These are phyloP conservation scores for Lasioglossum vierecki DNA, from an alignment of 2,888 invertebrate species.

Conservation along the genomic window DNA sequence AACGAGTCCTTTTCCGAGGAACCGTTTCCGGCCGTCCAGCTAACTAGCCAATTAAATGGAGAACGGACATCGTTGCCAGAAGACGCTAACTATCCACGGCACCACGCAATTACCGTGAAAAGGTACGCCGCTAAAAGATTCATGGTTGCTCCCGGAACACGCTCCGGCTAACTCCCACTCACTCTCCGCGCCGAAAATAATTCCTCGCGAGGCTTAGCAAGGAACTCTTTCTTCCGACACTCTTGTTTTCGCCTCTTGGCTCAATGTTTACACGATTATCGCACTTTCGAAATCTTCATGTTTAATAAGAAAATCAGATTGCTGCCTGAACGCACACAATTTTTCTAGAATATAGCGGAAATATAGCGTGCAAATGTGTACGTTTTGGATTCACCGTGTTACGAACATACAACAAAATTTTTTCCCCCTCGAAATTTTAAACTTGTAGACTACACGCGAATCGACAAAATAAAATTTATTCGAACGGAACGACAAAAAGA, in stretches of 20 bases:
- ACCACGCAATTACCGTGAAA: constrained; percentile 77
- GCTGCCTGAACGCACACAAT: background rate
- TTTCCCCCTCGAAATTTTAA: background rate
- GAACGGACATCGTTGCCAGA: constrained; percentile 66
- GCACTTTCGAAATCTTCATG: background rate
- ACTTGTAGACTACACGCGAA: background rate
- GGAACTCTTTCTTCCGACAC: constrained; percentile 8
- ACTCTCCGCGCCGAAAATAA: constrained; percentile 60
- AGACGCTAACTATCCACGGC: constrained; percentile 72
- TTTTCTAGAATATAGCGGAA: background rate
- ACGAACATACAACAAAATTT: background rate
- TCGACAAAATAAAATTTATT: background rate
- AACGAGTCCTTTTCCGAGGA: constrained; percentile 37
- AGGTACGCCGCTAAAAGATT: constrained; percentile 76
- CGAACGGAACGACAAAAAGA: background rate
- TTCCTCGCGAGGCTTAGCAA: constrained; percentile 44
- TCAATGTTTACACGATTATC: background rate
- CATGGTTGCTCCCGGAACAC: constrained; percentile 65
- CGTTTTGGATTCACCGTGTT: background rate
- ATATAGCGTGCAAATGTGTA: background rate
- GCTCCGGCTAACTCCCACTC: constrained; percentile 13
- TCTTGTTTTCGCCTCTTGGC: background rate
- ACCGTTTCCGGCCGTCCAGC: constrained; percentile 49
- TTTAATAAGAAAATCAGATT: no score
- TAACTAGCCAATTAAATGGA: constrained; percentile 74